Conservation (phyloP, 2,797 vertebrate species). For the Eleutherodactylus coqui region DNA sequence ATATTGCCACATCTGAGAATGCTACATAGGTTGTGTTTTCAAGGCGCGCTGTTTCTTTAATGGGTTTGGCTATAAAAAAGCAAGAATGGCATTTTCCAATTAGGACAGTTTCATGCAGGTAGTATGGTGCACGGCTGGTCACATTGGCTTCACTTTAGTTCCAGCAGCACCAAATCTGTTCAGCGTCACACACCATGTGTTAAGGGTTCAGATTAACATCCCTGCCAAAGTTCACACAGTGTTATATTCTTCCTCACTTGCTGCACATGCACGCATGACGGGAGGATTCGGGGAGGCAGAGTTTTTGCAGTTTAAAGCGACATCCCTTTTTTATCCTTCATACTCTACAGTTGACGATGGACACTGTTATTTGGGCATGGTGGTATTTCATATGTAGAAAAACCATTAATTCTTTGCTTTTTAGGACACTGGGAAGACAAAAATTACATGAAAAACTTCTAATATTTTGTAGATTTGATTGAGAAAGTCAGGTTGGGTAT, state of each 20-base stretch:
- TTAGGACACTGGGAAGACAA: neutral
- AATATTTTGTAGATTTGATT: neutral
- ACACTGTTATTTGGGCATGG: too few species aligned
- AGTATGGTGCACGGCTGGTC: neutral
- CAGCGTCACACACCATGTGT: neutral
- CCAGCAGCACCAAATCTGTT: neutral
- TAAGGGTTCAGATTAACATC: neutral
- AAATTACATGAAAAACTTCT: neutral
- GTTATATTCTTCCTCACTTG: neutral
- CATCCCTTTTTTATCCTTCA: neutral
- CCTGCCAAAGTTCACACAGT: slow-evolving; percentile 26
- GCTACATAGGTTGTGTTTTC: too few species aligned
- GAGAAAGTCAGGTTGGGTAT: neutral
- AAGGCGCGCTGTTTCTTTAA: neutral
- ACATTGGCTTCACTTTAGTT: neutral
- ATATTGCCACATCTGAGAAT: neutral
- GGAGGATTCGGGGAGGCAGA: neutral
- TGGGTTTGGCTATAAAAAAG: neutral
- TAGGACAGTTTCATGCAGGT: neutral
- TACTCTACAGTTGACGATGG: neutral
- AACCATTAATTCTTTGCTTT: neutral
- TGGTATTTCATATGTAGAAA: neutral
- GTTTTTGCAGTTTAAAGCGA: neutral
- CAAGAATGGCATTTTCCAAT: neutral
- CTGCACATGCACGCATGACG: neutral